Percentiles rank a stretch among this genome's conserved stretches.
Evolutionary conservation across 2,113 vertebrate genomes (phyloP).

Genomic region (Acrocephalus arundinaceus): DNA sequence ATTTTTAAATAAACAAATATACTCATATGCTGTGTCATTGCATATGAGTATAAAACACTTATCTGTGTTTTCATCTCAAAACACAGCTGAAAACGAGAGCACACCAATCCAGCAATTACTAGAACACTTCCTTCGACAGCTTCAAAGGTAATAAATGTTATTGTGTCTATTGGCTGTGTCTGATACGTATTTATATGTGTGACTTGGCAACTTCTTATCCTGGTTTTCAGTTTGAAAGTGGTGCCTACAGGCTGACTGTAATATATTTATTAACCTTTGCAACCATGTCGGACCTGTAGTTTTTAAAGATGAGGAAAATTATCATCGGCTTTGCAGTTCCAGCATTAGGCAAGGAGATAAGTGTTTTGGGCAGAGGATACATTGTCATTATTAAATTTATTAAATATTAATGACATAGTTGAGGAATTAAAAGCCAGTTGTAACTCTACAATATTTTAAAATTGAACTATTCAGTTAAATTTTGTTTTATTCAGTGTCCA

Average conservation of each 20-base stretch:
- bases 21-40: neutral
- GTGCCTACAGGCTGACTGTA: neutral
- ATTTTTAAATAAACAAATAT: neutral
- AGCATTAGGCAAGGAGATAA: neutral
- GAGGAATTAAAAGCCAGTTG: neutral
- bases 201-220: neutral
- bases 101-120: slow-evolving; percentile 93
- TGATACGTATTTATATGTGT: neutral
- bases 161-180: neutral
- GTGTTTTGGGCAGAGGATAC: neutral
- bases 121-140: slow-evolving; percentile 93
- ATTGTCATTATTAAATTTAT: neutral
- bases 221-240: neutral
- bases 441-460: neutral
- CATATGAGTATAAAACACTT: neutral
- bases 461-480: neutral
- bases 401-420: neutral
- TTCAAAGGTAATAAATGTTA: slow-evolving; percentile 82
- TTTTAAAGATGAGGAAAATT: neutral
- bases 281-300: neutral
- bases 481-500: neutral
- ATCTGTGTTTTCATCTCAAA: neutral
- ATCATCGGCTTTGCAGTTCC: neutral
- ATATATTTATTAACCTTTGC: neutral
- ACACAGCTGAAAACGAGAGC: slow-evolving; percentile 86